A percentile compares a stretch with the other conserved stretches of the same genome.
Evolutionary conservation across 2,888 invertebrate genomes (phyloP).

Genomic region (Zootermopsis nevadensis): DNA sequence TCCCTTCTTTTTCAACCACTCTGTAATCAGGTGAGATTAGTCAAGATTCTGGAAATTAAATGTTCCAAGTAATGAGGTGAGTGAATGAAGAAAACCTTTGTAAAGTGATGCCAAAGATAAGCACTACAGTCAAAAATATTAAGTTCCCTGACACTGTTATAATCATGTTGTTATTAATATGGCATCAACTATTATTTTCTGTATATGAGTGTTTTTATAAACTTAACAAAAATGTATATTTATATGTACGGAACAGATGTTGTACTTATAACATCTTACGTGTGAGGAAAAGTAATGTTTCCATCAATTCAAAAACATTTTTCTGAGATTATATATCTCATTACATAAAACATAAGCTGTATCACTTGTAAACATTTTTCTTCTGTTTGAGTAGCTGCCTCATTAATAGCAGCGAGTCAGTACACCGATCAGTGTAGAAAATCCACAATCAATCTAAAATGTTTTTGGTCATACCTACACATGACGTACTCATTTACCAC

Average conservation of each 20-base stretch:
- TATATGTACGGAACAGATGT: neutral
- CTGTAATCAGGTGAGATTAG: too few species aligned
- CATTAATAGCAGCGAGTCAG: neutral
- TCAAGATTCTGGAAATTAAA: neutral
- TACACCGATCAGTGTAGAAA: neutral
- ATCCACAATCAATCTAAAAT: neutral
- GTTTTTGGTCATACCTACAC: neutral
- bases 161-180: neutral
- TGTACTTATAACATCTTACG: neutral
- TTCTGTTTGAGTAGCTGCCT: conserved; percentile 16
- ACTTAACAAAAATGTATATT: neutral
- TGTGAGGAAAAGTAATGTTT: neutral
- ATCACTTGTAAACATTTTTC: neutral
- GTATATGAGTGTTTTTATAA: neutral
- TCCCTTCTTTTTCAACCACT: too few species aligned
- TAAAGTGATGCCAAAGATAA: neutral
- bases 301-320: neutral
- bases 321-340: neutral
- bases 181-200: neutral
- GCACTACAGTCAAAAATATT: neutral
- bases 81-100: neutral
- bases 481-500: neutral
- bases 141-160: neutral
- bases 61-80: neutral
- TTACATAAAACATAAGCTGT: neutral